Evolutionary conservation across 2,888 invertebrate species (phyloP).

Genomic region (Parnassius mnemosyne): DNA sequence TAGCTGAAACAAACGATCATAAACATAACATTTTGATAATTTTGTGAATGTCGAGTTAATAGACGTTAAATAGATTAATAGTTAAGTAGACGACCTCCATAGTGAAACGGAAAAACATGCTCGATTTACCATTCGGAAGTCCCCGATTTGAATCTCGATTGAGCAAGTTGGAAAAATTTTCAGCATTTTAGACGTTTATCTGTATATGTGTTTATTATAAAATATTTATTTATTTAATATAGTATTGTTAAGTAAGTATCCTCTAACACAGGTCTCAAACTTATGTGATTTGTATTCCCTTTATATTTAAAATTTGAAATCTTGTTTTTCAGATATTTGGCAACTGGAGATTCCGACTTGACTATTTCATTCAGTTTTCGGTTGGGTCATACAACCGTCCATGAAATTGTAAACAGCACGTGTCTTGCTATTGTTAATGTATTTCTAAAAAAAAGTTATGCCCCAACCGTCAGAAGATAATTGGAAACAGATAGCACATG

Average conservation of each 20-base stretch:
- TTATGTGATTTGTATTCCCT: conserved; percentile 9
- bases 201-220: conserved; percentile 1
- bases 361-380: conserved; percentile 17
- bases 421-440: conserved; percentile 14
- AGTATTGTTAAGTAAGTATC: too few species aligned
- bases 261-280: conserved; percentile 1
- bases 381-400: conserved; percentile 16
- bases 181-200: conserved; percentile 2
- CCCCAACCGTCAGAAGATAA: too few species aligned
- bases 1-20: conserved; percentile 14
- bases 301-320: conserved; percentile 9
- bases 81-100: too few species aligned
- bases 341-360: conserved; percentile 14
- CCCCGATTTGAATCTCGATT: conserved; percentile 4
- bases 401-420: conserved; percentile 14
- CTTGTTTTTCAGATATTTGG: conserved; percentile 15
- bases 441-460: conserved; percentile 5
- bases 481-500: too few species aligned
- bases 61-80: conserved; percentile 5
- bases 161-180: conserved; percentile 9
- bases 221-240: too few species aligned
- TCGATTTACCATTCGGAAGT: not conserved
- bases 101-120: too few species aligned
- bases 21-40: conserved; percentile 12
- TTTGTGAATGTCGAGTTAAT: not conserved